Percentiles rank a stretch among this genome's conserved stretches.
These are phyloP conservation scores for Cremastinae sp. DNA, from an alignment of 2,888 invertebrate genomes.

Conservation along the genomic window DNA sequence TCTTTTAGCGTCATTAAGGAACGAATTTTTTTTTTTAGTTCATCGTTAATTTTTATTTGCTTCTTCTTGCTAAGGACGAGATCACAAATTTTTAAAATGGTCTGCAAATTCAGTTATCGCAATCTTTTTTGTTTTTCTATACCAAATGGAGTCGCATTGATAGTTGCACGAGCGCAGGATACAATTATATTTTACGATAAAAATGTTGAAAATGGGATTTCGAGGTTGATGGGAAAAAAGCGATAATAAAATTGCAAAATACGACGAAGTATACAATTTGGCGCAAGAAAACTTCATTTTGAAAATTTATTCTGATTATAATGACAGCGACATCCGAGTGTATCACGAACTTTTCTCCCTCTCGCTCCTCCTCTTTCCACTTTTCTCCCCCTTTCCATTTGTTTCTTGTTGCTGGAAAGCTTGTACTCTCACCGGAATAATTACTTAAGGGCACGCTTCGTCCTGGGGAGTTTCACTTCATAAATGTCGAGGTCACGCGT, in stretches of 20 bases:
- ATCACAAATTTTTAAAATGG: too few species aligned
- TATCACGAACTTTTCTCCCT: slow-evolving; percentile 26
- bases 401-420: slow-evolving; percentile 26
- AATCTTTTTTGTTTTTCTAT: too few species aligned
- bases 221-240: neutral
- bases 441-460: slow-evolving; percentile 54
- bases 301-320: slow-evolving; percentile 58
- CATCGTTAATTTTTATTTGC: too few species aligned
- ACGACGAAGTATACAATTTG: slow-evolving; percentile 43
- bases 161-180: neutral
- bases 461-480: too few species aligned
- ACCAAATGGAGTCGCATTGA: neutral
- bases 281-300: slow-evolving; percentile 40
- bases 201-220: slow-evolving; percentile 12
- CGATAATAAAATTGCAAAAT: slow-evolving; percentile 17
- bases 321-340: slow-evolving; percentile 49
- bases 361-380: too few species aligned
- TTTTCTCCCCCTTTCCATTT: slow-evolving; percentile 11
- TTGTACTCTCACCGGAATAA: slow-evolving; percentile 55
- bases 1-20: too few species aligned
- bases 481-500: too few species aligned
- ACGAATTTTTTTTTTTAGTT: too few species aligned
- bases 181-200: slow-evolving; percentile 26
- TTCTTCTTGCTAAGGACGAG: too few species aligned
- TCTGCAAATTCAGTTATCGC: too few species aligned